Base-by-base conservation (phyloP, 1,140 invertebrate genomes). In the Kradibia gibbosae region DNA sequence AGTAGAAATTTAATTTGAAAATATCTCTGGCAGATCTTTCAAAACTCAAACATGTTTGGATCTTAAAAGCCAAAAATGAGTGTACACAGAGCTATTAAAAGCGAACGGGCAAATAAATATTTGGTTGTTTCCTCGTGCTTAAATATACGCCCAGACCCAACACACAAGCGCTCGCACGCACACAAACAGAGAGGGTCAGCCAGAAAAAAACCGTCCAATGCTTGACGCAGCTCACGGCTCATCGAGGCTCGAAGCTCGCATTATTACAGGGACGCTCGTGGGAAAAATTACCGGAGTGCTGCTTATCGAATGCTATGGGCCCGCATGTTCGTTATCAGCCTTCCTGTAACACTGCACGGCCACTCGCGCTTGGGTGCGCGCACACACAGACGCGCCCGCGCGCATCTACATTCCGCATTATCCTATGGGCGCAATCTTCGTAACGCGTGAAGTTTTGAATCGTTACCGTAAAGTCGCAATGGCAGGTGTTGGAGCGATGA, bases 271-370 rank as follows among this genome's bases (percentile, higher is more conserved):
- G 50, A 3, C 3, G 15, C 25, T 15, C 28, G 48, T 53, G 48
- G 48, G 71, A 73, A 73, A 53, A 31, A 13, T 62, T 3, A 28
- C 22, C 53, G 4, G 3, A 34, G 34, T 3, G 7, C 31, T 28
- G n/a, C 36, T n/a, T 60, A 75, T 75, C 60, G 39, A 62, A 4
- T 67, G 39, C 28, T 60, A 67, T 42, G 72, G 31, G 22, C 71
- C 55, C 78, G 55, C 57, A 67, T 75, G 67, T 0, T 20, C 70
- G 2, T 80, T 80, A 74, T 80, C 71, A 28, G 8, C 4, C 22
- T 8, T 48, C 20, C 45, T 57, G 36, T 22, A n/a, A n/a, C 25
- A 55, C 20, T 55, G 17, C 11, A 1, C 53, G 34, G 1, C 8
- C 42, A 45, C 45, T 60, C 34, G 10, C 50, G 10, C 50, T 10